Evolutionary conservation across 1,140 invertebrate species (phyloP).

Genomic region (Aradophagus sp.): DNA sequence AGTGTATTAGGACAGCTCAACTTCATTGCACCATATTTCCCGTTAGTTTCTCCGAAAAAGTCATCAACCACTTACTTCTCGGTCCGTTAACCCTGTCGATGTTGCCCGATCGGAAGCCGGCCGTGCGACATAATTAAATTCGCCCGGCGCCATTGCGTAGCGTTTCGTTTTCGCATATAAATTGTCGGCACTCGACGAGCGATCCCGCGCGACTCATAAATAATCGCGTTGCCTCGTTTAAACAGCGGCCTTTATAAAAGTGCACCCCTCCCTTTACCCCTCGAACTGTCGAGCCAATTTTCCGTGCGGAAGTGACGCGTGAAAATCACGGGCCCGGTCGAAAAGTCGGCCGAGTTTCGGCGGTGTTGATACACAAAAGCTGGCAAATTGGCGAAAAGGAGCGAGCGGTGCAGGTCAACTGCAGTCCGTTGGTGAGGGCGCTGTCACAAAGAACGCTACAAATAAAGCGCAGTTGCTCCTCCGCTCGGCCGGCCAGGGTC

Average conservation of each 20-base stretch:
- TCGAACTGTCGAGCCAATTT: slow-evolving; percentile 18
- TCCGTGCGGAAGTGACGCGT: slow-evolving; percentile 28
- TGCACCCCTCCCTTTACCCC: no score
- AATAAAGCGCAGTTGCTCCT: slow-evolving; percentile 32
- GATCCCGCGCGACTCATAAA: slow-evolving; percentile 25
- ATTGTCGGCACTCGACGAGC: slow-evolving; percentile 12
- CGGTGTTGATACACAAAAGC: slow-evolving; percentile 9
- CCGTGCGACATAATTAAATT: slow-evolving; percentile 15
- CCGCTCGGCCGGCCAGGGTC: slow-evolving; percentile 18
- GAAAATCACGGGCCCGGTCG: slow-evolving; percentile 9
- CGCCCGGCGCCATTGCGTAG: no score
- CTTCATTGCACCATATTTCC: not conserved
- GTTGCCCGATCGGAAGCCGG: not conserved
- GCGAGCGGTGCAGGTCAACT: slow-evolving; percentile 41
- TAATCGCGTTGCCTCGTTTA: no score
- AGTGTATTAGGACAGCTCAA: no score
- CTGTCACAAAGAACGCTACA: slow-evolving; percentile 17
- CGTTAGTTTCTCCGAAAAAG: not conserved
- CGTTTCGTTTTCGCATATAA: slow-evolving; percentile 22
- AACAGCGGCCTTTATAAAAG: no score
- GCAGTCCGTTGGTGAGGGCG: slow-evolving; percentile 30
- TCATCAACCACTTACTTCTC: not conserved
- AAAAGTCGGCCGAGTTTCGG: no score
- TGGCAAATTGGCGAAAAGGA: slow-evolving; percentile 28
- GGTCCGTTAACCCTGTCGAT: not conserved